Conservation (phyloP, 2,888 invertebrate genomes). For the Argyresthia goedartella region DNA sequence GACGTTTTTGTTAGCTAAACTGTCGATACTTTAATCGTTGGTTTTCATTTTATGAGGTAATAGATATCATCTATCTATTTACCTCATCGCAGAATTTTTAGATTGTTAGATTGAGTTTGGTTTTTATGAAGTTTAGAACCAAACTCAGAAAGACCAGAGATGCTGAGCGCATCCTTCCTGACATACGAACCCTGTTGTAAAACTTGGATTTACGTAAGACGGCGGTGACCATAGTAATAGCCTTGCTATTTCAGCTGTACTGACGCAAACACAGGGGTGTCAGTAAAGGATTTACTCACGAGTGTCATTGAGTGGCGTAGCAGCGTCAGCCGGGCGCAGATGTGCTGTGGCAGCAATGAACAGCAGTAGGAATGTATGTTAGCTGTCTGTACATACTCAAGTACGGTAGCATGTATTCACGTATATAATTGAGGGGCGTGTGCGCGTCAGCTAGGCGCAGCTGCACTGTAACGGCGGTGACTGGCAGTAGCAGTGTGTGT, state of each 20-base stretch:
- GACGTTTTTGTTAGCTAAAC: too few relatives aligned
- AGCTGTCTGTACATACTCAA: neutral
- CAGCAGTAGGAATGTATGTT: conserved; percentile 24
- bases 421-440: conserved; percentile 52
- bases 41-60: too few relatives aligned
- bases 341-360: conserved; percentile 42
- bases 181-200: too few relatives aligned
- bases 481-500: conserved; percentile 30
- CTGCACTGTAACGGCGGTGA: conserved; percentile 41
- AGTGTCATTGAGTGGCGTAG: conserved; percentile 54
- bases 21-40: too few relatives aligned
- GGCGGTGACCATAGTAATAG: conserved; percentile 33
- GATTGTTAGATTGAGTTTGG: too few relatives aligned
- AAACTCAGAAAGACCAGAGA: too few relatives aligned
- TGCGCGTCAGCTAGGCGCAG: conserved; percentile 60
- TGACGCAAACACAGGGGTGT: neutral
- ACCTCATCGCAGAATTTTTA: too few relatives aligned
- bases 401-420: conserved; percentile 16
- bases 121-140: too few relatives aligned
- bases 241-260: too few relatives aligned
- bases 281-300: conserved; percentile 19
- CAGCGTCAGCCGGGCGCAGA: conserved; percentile 58
- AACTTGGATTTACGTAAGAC: too few relatives aligned
- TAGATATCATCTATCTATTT: too few relatives aligned
- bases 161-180: too few relatives aligned